Evolutionary conservation across 2,113 vertebrate genomes (phyloP).

Genomic region (Sinocyclocheilus anophthalmus): DNA sequence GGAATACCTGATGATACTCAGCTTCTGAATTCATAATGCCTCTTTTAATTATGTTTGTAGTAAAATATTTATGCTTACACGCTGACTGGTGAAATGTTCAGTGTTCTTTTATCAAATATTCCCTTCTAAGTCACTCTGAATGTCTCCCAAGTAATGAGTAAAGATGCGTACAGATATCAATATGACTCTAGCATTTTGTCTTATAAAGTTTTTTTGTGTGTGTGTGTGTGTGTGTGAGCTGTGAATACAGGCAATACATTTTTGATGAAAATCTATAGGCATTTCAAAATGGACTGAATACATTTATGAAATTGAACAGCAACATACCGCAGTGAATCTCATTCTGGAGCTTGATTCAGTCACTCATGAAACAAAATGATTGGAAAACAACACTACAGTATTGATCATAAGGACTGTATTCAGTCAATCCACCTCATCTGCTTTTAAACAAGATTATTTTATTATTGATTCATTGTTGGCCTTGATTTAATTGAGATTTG

Average conservation of each 20-base stretch:
- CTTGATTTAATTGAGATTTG: slow-evolving; percentile 3
- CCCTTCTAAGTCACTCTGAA: slow-evolving; percentile 14
- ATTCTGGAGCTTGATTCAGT: slow-evolving; percentile 20
- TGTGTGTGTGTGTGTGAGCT: slow-evolving; percentile 2
- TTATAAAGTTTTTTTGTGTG: slow-evolving; percentile 2
- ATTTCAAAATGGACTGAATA: slow-evolving; percentile 39
- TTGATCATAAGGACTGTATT: not conserved
- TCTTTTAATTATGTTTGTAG: slow-evolving; percentile 36
- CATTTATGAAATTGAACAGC: slow-evolving; percentile 28
- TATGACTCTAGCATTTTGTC: not conserved
- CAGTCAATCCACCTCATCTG: not conserved
- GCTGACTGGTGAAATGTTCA: not conserved
- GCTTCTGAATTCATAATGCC: slow-evolving; percentile 18
- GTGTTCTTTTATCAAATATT: slow-evolving; percentile 25
- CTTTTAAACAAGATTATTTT: not conserved
- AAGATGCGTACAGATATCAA: not conserved
- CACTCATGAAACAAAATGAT: slow-evolving; percentile 37
- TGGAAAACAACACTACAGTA: slow-evolving; percentile 22
- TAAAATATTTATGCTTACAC: slow-evolving; percentile 43
- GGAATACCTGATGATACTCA: slow-evolving; percentile 31
- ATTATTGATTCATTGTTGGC: slow-evolving; percentile 16
- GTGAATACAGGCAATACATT: slow-evolving; percentile 24
- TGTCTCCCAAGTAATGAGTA: slow-evolving; percentile 7
- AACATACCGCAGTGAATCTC: slow-evolving; percentile 5
- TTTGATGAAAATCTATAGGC: slow-evolving; percentile 46